Conservation (phyloP, 2,797 vertebrate genomes). For the Hippoglossus hippoglossus region DNA sequence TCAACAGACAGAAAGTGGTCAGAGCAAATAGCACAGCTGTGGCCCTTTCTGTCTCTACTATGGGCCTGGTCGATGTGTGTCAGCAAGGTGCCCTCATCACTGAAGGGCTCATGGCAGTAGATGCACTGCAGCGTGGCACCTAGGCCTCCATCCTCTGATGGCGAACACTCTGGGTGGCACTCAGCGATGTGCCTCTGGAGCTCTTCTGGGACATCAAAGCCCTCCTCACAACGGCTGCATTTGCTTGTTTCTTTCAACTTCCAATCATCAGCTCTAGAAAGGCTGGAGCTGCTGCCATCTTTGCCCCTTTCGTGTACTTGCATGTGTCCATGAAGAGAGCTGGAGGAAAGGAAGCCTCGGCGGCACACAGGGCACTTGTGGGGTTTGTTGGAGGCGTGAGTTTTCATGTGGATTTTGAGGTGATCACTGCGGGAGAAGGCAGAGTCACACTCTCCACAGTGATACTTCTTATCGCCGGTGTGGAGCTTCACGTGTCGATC, state of each 20-base stretch:
- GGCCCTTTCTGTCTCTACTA: conserved; percentile 91
- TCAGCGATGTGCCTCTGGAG: conserved; percentile 98
- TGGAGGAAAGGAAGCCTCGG: conserved; percentile 95
- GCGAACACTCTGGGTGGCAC: conserved; percentile 97
- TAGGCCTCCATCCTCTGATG: conserved; percentile 89
- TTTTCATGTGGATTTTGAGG: conserved; percentile 99
- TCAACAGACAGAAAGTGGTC: conserved; percentile 95
- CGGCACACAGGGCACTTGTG: conserved; percentile 99
- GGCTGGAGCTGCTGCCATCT: conserved; percentile 89
- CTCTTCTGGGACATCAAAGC: conserved; percentile 97
- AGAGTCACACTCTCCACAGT: conserved; percentile 97
- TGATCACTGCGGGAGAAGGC: conserved; percentile 98
- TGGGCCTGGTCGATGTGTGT: conserved; percentile 96
- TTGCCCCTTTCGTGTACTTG: conserved; percentile 97
- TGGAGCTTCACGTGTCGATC: conserved; percentile 99
- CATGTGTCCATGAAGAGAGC: conserved; percentile 98
- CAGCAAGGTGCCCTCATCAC: conserved; percentile 93
- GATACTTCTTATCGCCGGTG: conserved; percentile 98
- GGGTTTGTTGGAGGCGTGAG: conserved; percentile 98
- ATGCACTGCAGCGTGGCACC: conserved; percentile 93
- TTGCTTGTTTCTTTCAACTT: conserved; percentile 97
- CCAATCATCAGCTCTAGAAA: conserved; percentile 93
- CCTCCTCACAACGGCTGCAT: conserved; percentile 98
- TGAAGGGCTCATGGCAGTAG: conserved; percentile 97
- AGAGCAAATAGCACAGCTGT: conserved; percentile 93